A percentile compares a stretch with the other conserved stretches of the same genome.
Evolutionary conservation across 2,113 vertebrate genomes (phyloP).

Genomic region (Passer domesticus): DNA sequence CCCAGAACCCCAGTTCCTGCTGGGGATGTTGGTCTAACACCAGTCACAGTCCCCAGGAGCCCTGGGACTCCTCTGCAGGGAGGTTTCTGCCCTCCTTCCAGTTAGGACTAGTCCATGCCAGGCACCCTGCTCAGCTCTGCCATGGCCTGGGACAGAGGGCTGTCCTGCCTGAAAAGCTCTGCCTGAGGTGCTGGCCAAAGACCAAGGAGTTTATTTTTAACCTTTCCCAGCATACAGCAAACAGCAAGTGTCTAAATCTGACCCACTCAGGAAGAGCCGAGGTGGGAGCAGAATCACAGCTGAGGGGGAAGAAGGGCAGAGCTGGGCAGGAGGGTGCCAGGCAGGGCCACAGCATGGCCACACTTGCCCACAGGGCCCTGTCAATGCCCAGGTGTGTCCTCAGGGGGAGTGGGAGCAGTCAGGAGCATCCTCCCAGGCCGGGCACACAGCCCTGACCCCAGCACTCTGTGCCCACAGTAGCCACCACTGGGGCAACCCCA

Average conservation of each 20-base stretch:
- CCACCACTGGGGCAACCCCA: not conserved
- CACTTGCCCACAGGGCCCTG: accelerated
- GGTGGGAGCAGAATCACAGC: not conserved
- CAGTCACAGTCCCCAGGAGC: not conserved
- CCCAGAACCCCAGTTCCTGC: not conserved
- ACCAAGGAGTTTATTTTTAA: constrained; percentile 23
- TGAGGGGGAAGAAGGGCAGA: not conserved
- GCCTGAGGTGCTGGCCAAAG: not conserved
- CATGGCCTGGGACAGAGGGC: not conserved
- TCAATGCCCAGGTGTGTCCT: not conserved
- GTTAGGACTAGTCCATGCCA: accelerated
- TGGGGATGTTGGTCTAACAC: not conserved
- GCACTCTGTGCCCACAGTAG: not conserved
- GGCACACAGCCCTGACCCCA: not conserved
- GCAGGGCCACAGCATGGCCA: not conserved
- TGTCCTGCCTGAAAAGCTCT: not conserved
- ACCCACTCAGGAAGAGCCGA: not conserved
- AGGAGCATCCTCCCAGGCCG: not conserved
- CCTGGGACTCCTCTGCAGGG: not conserved
- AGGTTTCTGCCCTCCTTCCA: not conserved
- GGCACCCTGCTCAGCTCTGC: not conserved
- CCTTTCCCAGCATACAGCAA: not conserved
- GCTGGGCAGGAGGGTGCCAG: not conserved
- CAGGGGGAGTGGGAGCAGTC: not conserved
- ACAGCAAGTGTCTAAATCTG: not conserved